Evolutionary conservation across 1,140 invertebrate genomes (phyloP), one percentile per base, ranked within the genome.

Genomic region (Nephila pilipes): DNA sequence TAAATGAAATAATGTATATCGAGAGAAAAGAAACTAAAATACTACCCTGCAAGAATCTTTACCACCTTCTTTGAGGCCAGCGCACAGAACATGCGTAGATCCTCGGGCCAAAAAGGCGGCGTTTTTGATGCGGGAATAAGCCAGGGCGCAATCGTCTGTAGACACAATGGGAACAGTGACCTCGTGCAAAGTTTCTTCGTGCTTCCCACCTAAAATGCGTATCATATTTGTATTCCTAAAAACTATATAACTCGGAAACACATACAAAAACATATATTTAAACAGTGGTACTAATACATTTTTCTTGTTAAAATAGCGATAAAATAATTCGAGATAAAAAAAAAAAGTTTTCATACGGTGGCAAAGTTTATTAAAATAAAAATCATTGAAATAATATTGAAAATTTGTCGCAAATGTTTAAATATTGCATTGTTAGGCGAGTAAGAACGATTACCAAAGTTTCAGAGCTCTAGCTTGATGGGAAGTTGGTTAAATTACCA

Each of bases 1-100:
- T 6, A 1, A 57, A 3, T 12, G 6, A 14, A 57, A 57, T 16
- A 18, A 18, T 1, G 20, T 57, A 16, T 16, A 57, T 16, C 57
- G 1, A 1, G 6, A 1, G 12, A 6, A 57, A 57, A 57, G 2
- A 0, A 20, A 83, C 22, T 14, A 38, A 55, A 85, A 55, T 25
- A 6, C 10, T 89, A 93, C 92, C n/a, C 85, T 93, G 95, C 98
- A 99, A 20, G 98, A 98, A 95, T 99, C 98, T 94, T 97, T 97
- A 69, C 98, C 98, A 20, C 98, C 98, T 95, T 97, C 97, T 94
- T 97, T 97, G 97, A 98, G 98, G 1, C 98, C 98, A 20, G 98
- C 98, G 95, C 98, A 99, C 92, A 99, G 36, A 5, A 98, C 95
- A 29, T 93, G 92, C 0, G 85, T 88, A 14, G 92, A 81, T 12